phyloP scores from a whole-genome alignment of 2,888 invertebrate species.

The Plebejus anna region DNA sequence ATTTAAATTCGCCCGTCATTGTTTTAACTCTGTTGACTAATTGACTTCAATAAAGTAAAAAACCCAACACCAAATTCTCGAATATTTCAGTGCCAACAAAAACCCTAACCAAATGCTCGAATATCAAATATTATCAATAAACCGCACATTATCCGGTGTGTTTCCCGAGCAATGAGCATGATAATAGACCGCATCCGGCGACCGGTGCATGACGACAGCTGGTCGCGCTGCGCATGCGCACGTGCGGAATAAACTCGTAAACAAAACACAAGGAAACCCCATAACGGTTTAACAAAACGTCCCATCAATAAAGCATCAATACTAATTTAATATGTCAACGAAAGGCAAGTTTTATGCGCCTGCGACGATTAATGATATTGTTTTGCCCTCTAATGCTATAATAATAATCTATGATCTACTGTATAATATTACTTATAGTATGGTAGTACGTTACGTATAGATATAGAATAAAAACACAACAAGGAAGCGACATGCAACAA shows the following conservation, averaged over 20 bases:
- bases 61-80: neutral
- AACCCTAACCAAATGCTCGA: neutral
- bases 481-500: neutral
- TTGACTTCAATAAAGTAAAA: neutral
- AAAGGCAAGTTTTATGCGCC: neutral
- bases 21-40: neutral
- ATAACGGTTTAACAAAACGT: neutral
- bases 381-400: neutral
- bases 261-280: neutral
- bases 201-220: neutral
- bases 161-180: neutral
- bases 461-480: neutral
- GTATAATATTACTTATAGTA: neutral
- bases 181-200: slow-evolving; percentile 2
- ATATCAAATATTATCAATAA: slow-evolving; percentile 11
- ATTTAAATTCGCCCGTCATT: neutral
- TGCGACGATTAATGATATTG: too few species aligned
- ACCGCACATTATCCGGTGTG: neutral
- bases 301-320: neutral
- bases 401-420: neutral
- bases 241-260: neutral
- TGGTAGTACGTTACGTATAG: neutral
- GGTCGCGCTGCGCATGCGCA: slow-evolving; percentile 2
- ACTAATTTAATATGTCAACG: neutral
- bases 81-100: neutral